Base-by-base conservation (phyloP, 1,140 invertebrate species). In the Saxidomus purpurata region DNA sequence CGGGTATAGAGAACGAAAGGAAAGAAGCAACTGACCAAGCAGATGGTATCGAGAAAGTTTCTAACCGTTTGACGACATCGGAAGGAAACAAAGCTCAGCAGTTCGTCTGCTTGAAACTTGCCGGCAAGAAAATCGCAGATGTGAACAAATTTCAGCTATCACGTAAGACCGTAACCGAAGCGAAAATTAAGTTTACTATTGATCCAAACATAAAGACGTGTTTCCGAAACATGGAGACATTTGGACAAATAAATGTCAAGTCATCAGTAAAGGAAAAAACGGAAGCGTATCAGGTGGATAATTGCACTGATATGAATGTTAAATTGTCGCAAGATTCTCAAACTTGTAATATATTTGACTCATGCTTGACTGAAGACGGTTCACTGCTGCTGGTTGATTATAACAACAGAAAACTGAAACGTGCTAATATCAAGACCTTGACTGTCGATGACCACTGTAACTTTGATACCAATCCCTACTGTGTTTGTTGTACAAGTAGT, bases 271-370 rank as follows among this genome's bases (percentile, higher is more conserved):
- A 11, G 28, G 47, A 77, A 47, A 76, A 9, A 36, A 49, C n/a
- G 9, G 25, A 34, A 25, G 9, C 4, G 15, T 63, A 63, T 28
- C 25, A 19, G 9, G 59, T 63, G 9, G 59, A 63, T 3, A 40
- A 34, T 1, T 38, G 11, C 36, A 63, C 47, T 63, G 80, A 82
- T 63, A 82, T 82, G n/a, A 82, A 82, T 36, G 36, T 82, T 28
- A 61, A 63, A 19, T 1, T 82, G 0, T 25, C 52, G 36, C 9
- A 59, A 2, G 80, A 82, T 47, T 19, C 15, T 15, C 25, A 17
- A 28, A 38, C 34, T n/a, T 81, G 79, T 61, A 0, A 61, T 81
- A 38, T 59, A 38, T 63, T 4, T 3, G 55, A 36, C 19, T 63
- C 55, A 25, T 63, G 80, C 22, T 22, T 63, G 38, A 79, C 49